A percentile compares a stretch with the other conserved stretches of the same genome.
Evolutionary conservation across 2,888 invertebrate genomes (phyloP).

Genomic region (Amphipyra tragopoginis): DNA sequence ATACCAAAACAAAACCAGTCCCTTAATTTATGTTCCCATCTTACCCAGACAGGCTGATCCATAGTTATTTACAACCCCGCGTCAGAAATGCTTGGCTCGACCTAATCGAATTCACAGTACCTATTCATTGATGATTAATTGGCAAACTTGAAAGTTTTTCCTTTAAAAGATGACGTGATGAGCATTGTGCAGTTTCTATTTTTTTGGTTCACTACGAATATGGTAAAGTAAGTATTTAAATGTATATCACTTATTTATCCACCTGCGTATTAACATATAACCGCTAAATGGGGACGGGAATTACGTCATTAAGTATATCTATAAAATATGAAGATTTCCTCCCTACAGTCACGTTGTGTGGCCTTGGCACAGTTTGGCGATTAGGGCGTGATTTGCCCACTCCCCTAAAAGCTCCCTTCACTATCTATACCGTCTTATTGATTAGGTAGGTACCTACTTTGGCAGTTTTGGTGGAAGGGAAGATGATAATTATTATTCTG

Average conservation of each 20-base stretch:
- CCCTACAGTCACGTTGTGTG: conserved; percentile 38
- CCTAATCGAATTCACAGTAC: conserved; percentile 1
- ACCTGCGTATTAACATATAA: conserved; percentile 9
- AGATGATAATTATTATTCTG: neutral
- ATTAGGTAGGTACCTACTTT: too few species aligned
- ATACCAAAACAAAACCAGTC: conserved; percentile 11
- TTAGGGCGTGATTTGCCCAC: conserved; percentile 43
- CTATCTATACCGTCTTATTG: too few species aligned
- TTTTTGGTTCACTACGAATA: conserved; percentile 15
- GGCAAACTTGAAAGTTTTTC: conserved; percentile 22
- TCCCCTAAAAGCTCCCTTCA: conserved; percentile 11
- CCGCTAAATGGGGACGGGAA: conserved; percentile 22
- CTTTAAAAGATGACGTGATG: conserved; percentile 32
- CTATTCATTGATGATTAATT: conserved; percentile 38
- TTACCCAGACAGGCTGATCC: conserved; percentile 12
- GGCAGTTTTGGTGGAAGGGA: neutral
- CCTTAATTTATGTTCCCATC: neutral
- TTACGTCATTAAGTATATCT: conserved; percentile 42
- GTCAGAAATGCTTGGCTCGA: conserved; percentile 16
- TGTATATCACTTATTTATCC: neutral
- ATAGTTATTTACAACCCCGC: conserved; percentile 10
- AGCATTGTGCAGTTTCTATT: neutral
- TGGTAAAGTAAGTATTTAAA: neutral
- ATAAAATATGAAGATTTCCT: conserved; percentile 46
- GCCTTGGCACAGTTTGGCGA: conserved; percentile 60